Evolutionary conservation across 2,113 vertebrate genomes (phyloP).

Genomic region (Sapajus apella): DNA sequence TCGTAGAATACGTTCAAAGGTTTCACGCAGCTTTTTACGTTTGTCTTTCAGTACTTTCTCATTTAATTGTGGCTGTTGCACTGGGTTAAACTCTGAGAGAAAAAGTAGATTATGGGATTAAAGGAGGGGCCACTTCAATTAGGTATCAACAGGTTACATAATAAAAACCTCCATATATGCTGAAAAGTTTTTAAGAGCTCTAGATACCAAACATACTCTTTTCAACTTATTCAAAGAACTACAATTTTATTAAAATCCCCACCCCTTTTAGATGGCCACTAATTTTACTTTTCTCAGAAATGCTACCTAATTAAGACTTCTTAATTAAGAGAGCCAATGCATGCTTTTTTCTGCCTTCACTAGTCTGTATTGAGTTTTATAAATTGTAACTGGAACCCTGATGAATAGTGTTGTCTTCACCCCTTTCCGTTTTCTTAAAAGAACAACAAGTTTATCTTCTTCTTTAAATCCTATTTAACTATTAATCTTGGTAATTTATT

Average conservation of each 20-base stretch:
- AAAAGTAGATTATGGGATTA: not conserved
- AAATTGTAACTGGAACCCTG: not conserved
- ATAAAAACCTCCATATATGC: not conserved
- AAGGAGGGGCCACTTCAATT: not conserved
- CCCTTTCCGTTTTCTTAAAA: not conserved
- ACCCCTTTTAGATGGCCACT: conserved; percentile 3
- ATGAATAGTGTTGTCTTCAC: not conserved
- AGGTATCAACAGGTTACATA: not conserved
- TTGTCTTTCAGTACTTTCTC: conserved; percentile 98
- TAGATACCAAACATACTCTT: not conserved
- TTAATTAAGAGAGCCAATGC: not conserved
- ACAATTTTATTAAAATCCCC: not conserved
- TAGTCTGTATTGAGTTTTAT: not conserved
- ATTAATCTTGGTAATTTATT: conserved; percentile 10
- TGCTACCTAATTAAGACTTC: not conserved
- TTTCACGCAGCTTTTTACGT: conserved; percentile 97
- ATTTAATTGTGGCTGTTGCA: conserved; percentile 96
- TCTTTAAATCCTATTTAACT: not conserved
- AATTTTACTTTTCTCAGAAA: conserved; percentile 21
- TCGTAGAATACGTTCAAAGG: conserved; percentile 95
- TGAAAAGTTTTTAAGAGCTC: not conserved
- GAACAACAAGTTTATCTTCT: not conserved
- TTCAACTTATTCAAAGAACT: not conserved
- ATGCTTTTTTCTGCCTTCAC: not conserved
- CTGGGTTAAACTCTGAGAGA: conserved; percentile 95